Evolutionary conservation across 23 tunicate genomes (phyloP).

Genomic region (Halocynthia aurantium): DNA sequence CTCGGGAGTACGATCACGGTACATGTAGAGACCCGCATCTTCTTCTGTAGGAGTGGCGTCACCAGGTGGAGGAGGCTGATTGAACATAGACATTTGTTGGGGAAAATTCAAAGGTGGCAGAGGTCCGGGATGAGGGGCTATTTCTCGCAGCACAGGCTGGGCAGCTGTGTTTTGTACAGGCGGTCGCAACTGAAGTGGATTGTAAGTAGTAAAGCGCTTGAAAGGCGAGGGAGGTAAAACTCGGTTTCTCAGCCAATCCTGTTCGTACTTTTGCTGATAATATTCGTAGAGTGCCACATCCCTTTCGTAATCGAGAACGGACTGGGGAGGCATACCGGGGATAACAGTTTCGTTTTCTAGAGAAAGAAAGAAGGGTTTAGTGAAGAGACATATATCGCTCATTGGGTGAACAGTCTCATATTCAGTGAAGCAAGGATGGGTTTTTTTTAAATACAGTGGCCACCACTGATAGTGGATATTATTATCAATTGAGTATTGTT

Average conservation of each 20-base stretch:
- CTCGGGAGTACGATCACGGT: conserved; percentile 12
- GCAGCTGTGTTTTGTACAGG: conserved; percentile 11
- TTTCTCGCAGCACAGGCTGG: conserved; percentile 12
- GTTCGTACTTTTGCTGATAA: conserved; percentile 71
- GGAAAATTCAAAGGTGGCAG: conserved; percentile 22
- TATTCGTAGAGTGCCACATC: conserved; percentile 74
- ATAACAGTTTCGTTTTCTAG: neutral
- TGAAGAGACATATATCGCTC: too few species aligned
- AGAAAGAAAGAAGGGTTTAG: too few species aligned
- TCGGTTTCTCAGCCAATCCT: conserved; percentile 73
- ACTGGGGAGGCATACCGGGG: conserved; percentile 75
- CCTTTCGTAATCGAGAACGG: conserved; percentile 55
- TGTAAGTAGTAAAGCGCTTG: conserved; percentile 56
- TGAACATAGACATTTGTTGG: neutral
- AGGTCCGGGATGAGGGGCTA: neutral
- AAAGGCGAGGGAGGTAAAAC: conserved; percentile 81
- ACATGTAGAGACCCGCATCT: conserved; percentile 20
- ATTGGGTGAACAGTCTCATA: too few species aligned
- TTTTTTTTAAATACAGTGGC: too few species aligned
- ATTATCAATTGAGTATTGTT: too few species aligned
- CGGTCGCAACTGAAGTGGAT: conserved; percentile 41
- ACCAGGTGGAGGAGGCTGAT: conserved; percentile 27
- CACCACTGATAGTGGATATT: too few species aligned
- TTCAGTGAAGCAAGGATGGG: too few species aligned
- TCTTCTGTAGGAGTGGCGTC: conserved; percentile 28